Evolutionary conservation across 2,797 vertebrate species (phyloP).

Genomic region (Argentina silus): DNA sequence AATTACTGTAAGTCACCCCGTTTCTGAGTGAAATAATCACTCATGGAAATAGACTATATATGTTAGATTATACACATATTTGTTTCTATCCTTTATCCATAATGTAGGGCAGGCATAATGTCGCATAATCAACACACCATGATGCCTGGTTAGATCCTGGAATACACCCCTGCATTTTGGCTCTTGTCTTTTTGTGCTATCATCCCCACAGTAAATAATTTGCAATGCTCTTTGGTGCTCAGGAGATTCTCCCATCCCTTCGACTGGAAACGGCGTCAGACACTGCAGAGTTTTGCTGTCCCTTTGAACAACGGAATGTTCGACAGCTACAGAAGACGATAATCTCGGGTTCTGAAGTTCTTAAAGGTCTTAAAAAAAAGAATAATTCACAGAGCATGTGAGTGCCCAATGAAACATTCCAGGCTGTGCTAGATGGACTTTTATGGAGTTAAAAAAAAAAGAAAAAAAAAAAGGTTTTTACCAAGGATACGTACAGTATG

Average conservation of each 20-base stretch:
- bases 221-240: not conserved
- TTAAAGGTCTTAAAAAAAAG: not conserved
- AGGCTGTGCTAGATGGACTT: not conserved
- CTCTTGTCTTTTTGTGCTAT: not conserved
- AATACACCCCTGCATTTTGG: not conserved
- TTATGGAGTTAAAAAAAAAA: not conserved
- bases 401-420: not conserved
- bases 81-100: constrained; percentile 44
- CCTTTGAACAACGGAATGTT: constrained; percentile 12
- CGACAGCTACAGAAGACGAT: constrained; percentile 3
- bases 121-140: constrained; percentile 32
- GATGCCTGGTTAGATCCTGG: not conserved
- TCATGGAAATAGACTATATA: not conserved
- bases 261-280: constrained; percentile 1
- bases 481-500: constrained; percentile 39
- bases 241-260: not conserved
- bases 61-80: constrained; percentile 37
- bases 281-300: not conserved
- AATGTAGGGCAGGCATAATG: constrained; percentile 26
- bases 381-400: not conserved
- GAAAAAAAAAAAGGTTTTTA: too few relatives aligned
- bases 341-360: constrained; percentile 11
- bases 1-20: constrained; percentile 42
- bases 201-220: constrained; percentile 1
- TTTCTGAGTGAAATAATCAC: constrained; percentile 53